phyloP scores from a whole-genome alignment of 1,140 invertebrate genomes.

The Calosoma granatense region DNA sequence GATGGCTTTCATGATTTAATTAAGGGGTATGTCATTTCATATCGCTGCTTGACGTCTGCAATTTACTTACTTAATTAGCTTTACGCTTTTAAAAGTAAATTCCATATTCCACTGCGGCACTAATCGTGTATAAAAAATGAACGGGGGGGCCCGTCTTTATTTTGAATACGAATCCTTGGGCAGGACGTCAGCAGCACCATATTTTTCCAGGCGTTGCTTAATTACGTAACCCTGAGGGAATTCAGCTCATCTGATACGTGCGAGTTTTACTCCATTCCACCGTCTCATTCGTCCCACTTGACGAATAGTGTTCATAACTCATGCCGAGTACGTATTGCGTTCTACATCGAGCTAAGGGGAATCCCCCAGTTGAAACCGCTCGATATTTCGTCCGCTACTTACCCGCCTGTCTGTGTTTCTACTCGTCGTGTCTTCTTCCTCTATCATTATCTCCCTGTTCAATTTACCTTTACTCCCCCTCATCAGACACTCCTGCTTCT shows the following conservation, averaged over 20 bases:
- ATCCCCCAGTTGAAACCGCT: background rate
- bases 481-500: no score
- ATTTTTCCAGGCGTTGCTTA: background rate
- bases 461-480: no score
- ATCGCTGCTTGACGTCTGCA: no score
- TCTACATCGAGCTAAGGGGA: background rate
- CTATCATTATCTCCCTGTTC: background rate
- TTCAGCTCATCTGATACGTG: background rate
- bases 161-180: background rate
- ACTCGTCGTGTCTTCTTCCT: no score
- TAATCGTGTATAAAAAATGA: background rate
- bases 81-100: background rate
- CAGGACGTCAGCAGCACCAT: background rate
- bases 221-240: background rate
- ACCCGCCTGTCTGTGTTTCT: no score
- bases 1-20: no score
- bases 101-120: background rate
- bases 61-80: no score
- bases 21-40: no score
- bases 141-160: background rate
- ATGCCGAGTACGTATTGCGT: background rate
- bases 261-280: background rate
- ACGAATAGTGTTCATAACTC: constrained; percentile 6
- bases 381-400: background rate
- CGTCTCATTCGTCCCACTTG: background rate